phyloP scores from a whole-genome alignment of 2,113 vertebrate species.

The Pavo muticus region DNA sequence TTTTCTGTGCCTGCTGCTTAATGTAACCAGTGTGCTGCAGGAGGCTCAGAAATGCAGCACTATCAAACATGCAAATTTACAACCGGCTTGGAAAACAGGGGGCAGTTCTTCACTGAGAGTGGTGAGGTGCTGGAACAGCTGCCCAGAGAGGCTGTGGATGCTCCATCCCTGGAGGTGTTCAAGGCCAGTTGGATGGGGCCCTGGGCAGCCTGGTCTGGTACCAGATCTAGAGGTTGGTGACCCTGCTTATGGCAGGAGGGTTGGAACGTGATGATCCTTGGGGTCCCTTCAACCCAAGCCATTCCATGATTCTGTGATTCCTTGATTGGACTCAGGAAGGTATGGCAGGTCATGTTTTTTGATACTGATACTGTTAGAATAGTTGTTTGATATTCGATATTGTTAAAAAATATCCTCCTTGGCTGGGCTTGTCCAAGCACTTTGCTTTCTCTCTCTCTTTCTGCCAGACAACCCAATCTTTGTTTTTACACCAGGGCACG shows the following conservation, averaged over 20 bases:
- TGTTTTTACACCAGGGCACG: neutral
- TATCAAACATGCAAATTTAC: neutral
- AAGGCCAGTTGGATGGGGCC: too few species aligned
- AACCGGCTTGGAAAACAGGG: neutral
- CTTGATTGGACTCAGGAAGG: neutral
- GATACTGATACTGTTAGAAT: neutral
- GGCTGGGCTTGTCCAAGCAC: neutral
- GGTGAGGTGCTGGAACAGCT: too few species aligned
- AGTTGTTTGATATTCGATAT: too few species aligned
- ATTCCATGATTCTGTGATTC: too few species aligned
- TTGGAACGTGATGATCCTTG: too few species aligned
- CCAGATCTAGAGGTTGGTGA: too few species aligned
- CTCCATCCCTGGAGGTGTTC: too few species aligned
- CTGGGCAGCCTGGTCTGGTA: too few species aligned
- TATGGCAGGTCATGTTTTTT: neutral
- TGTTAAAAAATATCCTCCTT: neutral
- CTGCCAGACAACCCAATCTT: neutral
- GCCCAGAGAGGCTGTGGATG: too few species aligned
- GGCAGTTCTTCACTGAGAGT: too few species aligned
- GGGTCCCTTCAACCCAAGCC: too few species aligned
- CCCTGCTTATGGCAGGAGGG: too few species aligned
- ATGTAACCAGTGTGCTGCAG: accelerated
- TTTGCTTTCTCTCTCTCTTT: neutral
- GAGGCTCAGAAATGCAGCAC: neutral
- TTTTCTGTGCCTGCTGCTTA: neutral